Evolutionary conservation across 2,797 vertebrate genomes (phyloP), one percentile per base, ranked within the genome.

Genomic region (Melanotaenia boesemani): DNA sequence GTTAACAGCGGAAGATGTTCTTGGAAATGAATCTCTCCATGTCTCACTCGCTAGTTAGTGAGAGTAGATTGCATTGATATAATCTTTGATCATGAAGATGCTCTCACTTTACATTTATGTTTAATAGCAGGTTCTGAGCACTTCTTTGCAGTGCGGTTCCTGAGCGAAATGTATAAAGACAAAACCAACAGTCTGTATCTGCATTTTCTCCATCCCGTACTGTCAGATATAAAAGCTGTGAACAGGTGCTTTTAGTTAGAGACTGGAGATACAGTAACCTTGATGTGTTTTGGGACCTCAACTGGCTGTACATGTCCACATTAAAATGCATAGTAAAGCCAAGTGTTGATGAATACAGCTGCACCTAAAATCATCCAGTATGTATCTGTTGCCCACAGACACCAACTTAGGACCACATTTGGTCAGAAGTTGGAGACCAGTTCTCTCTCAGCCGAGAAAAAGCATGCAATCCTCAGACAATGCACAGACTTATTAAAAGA

Each of bases 281-380:
- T 28, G 3, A 28, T 28, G 28, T 28, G 28, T 28, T 28, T 28
- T 28, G 28, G 50, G 11, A 50, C 13, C 1, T 73, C 18, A 41
- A 73, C 56, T 22, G 4, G 22, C 34, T 66, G 63, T 52, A 52
- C 34, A 37, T 67, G 64, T 73, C 63, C 48, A 39, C 26, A 41
- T 4, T 18, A 18, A 73, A 28, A 54, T 20, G 1, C 7, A 58
- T 37, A 26, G 30, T 64, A 15, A 64, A 30, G 55, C 57, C 34
- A 5, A 37, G 44, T 10, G 26, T 54, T 5, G 26, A 39, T 66
- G 55, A 72, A 50, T 46, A 39, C 55, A 46, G 28, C 41, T 59
- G 10, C 39, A 36, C 0, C 24, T 24, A 52, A 66, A 18, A 39
- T 52, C 22, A 9, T 41, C 63, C 34, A 65, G 26, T 24, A 37